Percentiles rank a stretch among this genome's conserved stretches.
Conservation (phyloP, 2,888 invertebrate species). For the Ditula angustiorana region DNA sequence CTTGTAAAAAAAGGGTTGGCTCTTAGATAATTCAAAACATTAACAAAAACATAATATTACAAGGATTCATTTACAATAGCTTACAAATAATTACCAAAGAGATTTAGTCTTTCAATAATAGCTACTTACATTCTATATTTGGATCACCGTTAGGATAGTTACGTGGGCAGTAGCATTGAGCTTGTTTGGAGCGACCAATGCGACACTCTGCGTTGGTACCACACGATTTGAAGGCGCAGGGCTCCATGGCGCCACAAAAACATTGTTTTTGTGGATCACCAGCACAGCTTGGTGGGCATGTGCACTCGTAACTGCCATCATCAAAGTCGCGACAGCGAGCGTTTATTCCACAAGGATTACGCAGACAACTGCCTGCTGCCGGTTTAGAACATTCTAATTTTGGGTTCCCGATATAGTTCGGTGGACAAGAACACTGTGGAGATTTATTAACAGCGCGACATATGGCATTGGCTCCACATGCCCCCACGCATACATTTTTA, state of each 20-base stretch:
- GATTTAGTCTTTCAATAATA: conserved; percentile 23
- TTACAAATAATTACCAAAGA: conserved; percentile 40
- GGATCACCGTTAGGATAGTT: conserved; percentile 94
- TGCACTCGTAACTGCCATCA: conserved; percentile 92
- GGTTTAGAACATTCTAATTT: conserved; percentile 90
- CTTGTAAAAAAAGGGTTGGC: too few species aligned
- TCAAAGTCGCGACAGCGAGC: conserved; percentile 92
- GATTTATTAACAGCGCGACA: conserved; percentile 91
- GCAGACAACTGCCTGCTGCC: conserved; percentile 90
- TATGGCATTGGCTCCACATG: conserved; percentile 94
- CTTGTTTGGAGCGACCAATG: conserved; percentile 88
- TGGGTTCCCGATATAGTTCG: conserved; percentile 93
- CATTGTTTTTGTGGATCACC: conserved; percentile 94
- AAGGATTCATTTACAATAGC: conserved; percentile 2
- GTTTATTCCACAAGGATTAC: conserved; percentile 94
- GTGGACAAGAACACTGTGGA: conserved; percentile 94
- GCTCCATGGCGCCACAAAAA: conserved; percentile 90
- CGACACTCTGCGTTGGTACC: conserved; percentile 94
- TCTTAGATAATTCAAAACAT: background rate
- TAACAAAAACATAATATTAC: background rate
- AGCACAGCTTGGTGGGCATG: conserved; percentile 91
- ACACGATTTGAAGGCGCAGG: conserved; percentile 92
- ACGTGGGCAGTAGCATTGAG: conserved; percentile 94
- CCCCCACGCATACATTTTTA: conserved; percentile 92
- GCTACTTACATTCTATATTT: conserved; percentile 92